Percentiles rank a stretch among this genome's conserved stretches.
Evolutionary conservation across 2,888 invertebrate species (phyloP).

Genomic region (Anthoptus insignis): DNA sequence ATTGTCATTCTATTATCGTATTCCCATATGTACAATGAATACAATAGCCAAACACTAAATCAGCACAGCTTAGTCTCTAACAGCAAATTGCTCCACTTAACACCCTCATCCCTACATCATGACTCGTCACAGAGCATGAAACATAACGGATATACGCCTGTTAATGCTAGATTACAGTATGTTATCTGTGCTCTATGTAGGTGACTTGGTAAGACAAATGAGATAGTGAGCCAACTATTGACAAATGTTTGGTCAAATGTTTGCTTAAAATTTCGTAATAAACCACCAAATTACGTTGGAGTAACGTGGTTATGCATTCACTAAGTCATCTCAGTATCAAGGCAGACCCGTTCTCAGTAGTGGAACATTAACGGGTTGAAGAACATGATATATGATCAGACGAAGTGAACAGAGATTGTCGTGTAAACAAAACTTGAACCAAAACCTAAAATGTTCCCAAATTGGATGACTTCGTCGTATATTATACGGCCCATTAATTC

Average conservation of each 20-base stretch:
- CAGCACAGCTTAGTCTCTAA: conserved; percentile 8
- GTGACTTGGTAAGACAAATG: conserved; percentile 7
- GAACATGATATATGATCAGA: no score
- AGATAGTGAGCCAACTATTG: neutral
- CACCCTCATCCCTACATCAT: conserved; percentile 10
- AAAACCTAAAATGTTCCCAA: no score
- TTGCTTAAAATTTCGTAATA: neutral
- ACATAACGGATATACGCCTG: conserved; percentile 8
- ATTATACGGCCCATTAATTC: no score
- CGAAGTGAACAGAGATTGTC: no score
- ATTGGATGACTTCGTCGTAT: no score
- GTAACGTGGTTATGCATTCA: no score
- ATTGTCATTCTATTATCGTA: no score
- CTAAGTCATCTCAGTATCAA: no score
- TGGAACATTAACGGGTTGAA: no score
- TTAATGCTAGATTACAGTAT: conserved; percentile 16
- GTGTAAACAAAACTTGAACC: no score
- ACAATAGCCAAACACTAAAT: neutral
- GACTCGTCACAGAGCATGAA: conserved; percentile 16
- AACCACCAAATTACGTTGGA: no score
- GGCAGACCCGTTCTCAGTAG: no score
- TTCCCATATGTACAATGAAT: neutral
- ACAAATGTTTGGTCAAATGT: neutral
- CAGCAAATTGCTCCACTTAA: conserved; percentile 5
- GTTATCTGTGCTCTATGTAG: conserved; percentile 6